Conservation (phyloP, 2,113 vertebrate genomes). For the Lepisosteus osseus region DNA sequence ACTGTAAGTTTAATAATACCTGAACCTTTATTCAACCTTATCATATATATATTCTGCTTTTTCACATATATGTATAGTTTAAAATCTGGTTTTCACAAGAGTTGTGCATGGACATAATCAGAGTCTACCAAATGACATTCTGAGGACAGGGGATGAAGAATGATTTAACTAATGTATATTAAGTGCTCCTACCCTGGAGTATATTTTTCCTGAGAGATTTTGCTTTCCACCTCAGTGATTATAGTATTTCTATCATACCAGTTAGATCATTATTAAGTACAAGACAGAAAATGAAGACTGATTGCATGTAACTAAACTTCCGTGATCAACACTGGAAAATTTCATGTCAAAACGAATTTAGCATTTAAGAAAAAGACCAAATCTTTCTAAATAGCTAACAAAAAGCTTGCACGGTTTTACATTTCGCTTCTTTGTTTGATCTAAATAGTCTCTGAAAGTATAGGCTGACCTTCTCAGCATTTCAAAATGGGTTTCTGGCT, state of each 20-base stretch:
- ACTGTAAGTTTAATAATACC: background rate
- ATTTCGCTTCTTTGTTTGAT: too few relatives aligned
- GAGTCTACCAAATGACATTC: background rate
- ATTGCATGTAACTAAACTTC: background rate
- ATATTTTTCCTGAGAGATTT: background rate
- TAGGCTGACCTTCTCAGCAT: too few relatives aligned
- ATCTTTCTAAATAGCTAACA: background rate
- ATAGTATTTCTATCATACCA: background rate
- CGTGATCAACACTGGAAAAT: background rate
- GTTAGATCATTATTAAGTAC: background rate
- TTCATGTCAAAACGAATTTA: too few relatives aligned
- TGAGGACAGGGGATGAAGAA: background rate
- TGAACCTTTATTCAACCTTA: background rate
- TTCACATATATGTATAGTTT: background rate
- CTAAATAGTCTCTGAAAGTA: too few relatives aligned
- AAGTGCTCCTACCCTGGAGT: background rate
- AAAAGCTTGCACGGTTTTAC: background rate
- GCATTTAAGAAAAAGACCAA: background rate
- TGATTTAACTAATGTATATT: slow-evolving; percentile 3
- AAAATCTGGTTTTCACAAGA: too few relatives aligned
- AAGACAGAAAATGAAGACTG: background rate
- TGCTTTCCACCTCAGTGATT: background rate
- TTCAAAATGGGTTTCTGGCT: too few relatives aligned
- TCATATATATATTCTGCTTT: background rate
- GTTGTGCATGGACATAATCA: background rate